phyloP scores from a whole-genome alignment of 2,113 vertebrate species.

The Tauraco erythrolophus region DNA sequence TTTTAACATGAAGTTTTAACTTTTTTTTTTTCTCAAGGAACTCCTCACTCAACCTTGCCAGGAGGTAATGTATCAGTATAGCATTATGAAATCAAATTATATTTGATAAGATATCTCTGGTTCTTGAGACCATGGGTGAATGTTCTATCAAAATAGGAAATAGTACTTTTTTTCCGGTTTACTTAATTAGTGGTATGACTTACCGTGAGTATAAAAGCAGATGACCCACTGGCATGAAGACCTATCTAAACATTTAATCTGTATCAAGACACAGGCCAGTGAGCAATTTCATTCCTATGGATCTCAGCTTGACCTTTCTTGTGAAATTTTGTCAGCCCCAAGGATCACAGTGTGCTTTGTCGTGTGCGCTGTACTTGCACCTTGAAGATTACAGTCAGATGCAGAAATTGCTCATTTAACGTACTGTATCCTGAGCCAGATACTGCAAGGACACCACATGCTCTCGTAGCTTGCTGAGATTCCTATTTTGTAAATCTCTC shows the following conservation, averaged over 20 bases:
- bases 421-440: background rate
- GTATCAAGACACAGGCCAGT: background rate
- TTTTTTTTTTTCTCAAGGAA: background rate
- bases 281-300: background rate
- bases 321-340: background rate
- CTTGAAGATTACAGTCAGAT: background rate
- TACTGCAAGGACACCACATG: background rate
- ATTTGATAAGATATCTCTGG: background rate
- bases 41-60: background rate
- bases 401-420: background rate
- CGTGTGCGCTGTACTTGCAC: background rate
- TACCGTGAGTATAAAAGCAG: background rate
- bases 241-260: background rate
- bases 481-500: background rate
- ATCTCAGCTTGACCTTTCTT: background rate
- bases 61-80: background rate
- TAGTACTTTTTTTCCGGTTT: rapidly evolving
- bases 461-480: background rate
- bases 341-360: background rate
- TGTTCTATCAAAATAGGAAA: background rate
- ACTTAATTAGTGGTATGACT: background rate
- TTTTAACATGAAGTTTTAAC: background rate
- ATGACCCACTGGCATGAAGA: background rate
- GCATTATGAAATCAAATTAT: background rate
- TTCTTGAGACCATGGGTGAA: background rate